Base-by-base conservation (phyloP, 2,113 vertebrate genomes). In the Oryzias woworae region DNA sequence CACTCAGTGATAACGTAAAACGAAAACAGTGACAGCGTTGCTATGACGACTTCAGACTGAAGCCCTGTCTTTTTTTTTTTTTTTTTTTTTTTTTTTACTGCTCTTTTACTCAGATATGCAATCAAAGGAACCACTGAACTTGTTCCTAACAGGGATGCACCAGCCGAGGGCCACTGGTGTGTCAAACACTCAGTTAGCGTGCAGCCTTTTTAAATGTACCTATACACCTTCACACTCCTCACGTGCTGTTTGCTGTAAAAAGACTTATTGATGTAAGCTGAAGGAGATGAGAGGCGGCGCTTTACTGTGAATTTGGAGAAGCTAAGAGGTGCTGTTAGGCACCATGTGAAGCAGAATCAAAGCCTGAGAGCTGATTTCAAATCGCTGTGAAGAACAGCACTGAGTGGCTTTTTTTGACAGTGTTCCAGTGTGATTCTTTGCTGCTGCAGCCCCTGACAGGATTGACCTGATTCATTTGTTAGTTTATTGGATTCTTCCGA, bases 391-490 rank as follows among this genome's bases (percentile, higher is more conserved):
- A 84, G 78, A 71, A 70, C 77, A 26, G 65, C 58, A 24, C 46
- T n/a, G 75, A 86, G 77, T 73, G 81, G 74, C 62, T 81, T 75
- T 77, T 77, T 78, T 70, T 67, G 62, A 64, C 74, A 71, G 75
- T 82, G 72, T 71, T 71, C 59, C 73, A 78, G 82, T 81, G 70
- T 58, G 72, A 66, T 80, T 76, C 78, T 62, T 78, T 73, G 73
- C 23, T 45, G 36, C 49, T 53, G 50, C 45, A 58, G 61, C 63
- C 31, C 63, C 48, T 62, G 69, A 73, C 69, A 67, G 55, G 56
- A 44, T 69, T 57, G 58, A 66, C 59, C 73, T 61, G 60, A 68
- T 81, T 77, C 58, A 75, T 77, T 66, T 79, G 46, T 22, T 15
- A 42, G 64, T 73, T 71, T 49, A 75, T 62, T 18, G 65, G 65